Evolutionary conservation across 2,113 vertebrate species (phyloP), one percentile per base, ranked within the genome.

Genomic region (Protobothrops flavoviridis): DNA sequence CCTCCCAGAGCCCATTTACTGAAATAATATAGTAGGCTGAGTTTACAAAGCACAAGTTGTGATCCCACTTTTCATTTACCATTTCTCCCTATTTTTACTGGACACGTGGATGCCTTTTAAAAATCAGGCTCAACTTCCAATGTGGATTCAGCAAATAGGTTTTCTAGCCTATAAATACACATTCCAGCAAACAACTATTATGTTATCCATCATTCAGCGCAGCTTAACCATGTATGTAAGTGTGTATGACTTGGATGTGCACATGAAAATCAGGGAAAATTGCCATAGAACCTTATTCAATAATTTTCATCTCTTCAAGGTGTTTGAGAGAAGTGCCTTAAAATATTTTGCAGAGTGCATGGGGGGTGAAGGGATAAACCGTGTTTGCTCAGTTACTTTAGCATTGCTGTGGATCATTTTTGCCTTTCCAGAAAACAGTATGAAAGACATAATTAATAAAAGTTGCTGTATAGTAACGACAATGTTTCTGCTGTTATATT

Each of bases 271-370:
- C 33, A 92, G 93, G 56, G 56, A 87, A 85, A 64, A 15, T 50
- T 89, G 6, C 52, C 74, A 55, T 85, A 93, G 52, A 95, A 89
- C 10, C 4, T 1, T 93, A 94, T 61, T 0, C 89, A 10, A 74
- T 55, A 93, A 91, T 56, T 94, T 90, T 90, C 95, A 86, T 15
- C 91, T 94, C 57, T 45, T 93, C 6, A 48, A 93, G 85, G 3
- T 9, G 94, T 93, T 96, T 95, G 95, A 94, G 64, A 69, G 74
- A 86, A 91, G 96, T 97, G 96, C 97, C 96, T 98, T 98, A 96
- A 95, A 96, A 95, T 93, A 53, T 61, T 9, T 86, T 87, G 15
- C 39, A 8, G n/a, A 92, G 92, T 90, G 92, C 15, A 39, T 21
- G 20, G 94, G 94, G 64, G 91, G n/a, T 29, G 93, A 92, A 89